These are phyloP conservation scores for Prorops nasuta DNA, from an alignment of 1,140 invertebrate species.

Conservation along the genomic window DNA sequence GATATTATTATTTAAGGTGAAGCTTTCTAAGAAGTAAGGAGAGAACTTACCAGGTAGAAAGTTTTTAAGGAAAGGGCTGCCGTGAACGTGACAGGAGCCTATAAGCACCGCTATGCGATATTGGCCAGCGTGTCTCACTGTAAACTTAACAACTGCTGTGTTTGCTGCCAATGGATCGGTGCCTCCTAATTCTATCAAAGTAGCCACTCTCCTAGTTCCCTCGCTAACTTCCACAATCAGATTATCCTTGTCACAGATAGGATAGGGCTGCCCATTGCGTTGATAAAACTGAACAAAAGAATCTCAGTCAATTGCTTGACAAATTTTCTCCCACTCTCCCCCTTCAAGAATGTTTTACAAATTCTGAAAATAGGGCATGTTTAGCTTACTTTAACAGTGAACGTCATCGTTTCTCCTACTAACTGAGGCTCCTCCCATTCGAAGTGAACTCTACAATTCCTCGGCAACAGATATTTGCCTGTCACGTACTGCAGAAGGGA, in stretches of 20 bases:
- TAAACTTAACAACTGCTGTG: constrained; percentile 85
- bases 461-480: constrained; percentile 84
- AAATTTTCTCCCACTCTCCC: too few species aligned
- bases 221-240: constrained; percentile 83
- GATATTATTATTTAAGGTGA: too few species aligned
- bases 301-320: too few species aligned
- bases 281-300: constrained; percentile 74
- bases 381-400: constrained; percentile 71
- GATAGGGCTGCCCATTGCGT: constrained; percentile 88
- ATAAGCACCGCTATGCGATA: constrained; percentile 85
- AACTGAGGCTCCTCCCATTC: constrained; percentile 85
- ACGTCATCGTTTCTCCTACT: constrained; percentile 87
- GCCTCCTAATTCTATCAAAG: constrained; percentile 80
- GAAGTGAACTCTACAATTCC: constrained; percentile 80
- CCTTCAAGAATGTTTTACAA: too few species aligned
- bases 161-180: constrained; percentile 80
- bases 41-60: constrained; percentile 66
- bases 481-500: constrained; percentile 88
- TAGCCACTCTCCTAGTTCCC: constrained; percentile 78
- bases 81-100: constrained; percentile 66
- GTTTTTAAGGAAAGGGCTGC: constrained; percentile 66
- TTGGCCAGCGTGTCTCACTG: constrained; percentile 82
- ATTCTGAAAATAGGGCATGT: too few species aligned
- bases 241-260: constrained; percentile 87
- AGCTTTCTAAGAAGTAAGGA: too few species aligned